Base-by-base conservation (phyloP, 2,797 vertebrate species). In the Dendrocincla fuliginosa region DNA sequence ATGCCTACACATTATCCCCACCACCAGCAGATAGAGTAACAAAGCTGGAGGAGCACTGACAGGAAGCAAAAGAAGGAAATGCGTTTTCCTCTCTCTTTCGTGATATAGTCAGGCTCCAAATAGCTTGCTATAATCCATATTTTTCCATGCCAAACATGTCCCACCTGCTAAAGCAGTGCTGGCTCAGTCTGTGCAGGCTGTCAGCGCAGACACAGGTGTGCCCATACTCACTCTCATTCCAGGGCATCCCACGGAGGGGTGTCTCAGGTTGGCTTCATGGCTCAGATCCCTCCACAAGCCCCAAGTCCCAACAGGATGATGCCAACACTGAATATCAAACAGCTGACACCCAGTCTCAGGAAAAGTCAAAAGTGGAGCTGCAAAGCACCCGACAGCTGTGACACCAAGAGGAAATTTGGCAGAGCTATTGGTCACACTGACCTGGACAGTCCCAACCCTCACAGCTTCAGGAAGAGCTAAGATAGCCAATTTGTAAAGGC, bases 241-340 rank as follows among this genome's bases (percentile, higher is more conserved):
- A 52, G 35, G 20, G 16, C 1, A 20, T 6, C 7, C 33, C 57
- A 6, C 2, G 10, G 0, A 35, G 41, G 1, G 30, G 33, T 14
- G 27, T 11, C 53, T 18, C 10, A 35, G 18, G 14, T 16, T 65
- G 52, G 7, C 27, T 53, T 32, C 28, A 3, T 0, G 1, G 44
- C 68, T 68, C 67, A 25, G 20, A 3, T 22, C 8, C 35, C 30
- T 47, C 19, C 76, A 32, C 37, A 30, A 64, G 24, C 17, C 63
- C 30, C 19, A 37, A 1, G 2, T 9, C 23, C 46, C 75, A 47
- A 46, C 17, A 79, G 55, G 33, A 16, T 11, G 87, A 32, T 28
- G 27, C 5, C 24, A 9, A 57, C 1, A 0, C 39, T 49, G 11
- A 65, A 28, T 41, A 49, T 33, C 33, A 16, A 7, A 55, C 16